phyloP scores from a whole-genome alignment of 2,797 vertebrate genomes.

The Sebastes minor region DNA sequence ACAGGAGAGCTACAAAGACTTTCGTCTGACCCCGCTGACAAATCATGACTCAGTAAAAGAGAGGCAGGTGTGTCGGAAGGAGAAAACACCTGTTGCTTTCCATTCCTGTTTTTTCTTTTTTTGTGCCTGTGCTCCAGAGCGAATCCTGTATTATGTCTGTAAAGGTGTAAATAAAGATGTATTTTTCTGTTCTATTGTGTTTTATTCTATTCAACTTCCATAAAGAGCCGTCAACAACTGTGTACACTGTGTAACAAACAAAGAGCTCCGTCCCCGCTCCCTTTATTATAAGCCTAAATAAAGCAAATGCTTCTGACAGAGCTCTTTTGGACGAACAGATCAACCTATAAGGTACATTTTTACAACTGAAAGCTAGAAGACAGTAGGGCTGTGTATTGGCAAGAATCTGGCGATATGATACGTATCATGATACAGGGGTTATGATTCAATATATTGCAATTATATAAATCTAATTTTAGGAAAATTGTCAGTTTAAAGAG shows the following conservation, averaged over 20 bases:
- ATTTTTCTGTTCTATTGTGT: too few species aligned
- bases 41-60: slow-evolving; percentile 30
- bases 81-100: slow-evolving; percentile 43
- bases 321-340: too few species aligned
- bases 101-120: background rate
- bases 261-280: rapidly evolving
- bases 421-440: too few species aligned
- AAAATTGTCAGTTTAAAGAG: too few species aligned
- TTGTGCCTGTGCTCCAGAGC: background rate
- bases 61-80: slow-evolving; percentile 8
- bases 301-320: background rate
- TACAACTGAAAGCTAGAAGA: background rate
- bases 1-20: slow-evolving; percentile 19
- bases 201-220: too few species aligned
- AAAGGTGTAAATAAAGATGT: background rate
- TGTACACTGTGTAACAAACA: too few species aligned
- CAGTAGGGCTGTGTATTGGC: background rate
- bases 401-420: too few species aligned
- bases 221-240: too few species aligned
- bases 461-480: too few species aligned
- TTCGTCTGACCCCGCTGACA: slow-evolving; percentile 11
- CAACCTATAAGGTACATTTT: background rate
- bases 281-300: background rate
- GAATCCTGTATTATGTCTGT: background rate
- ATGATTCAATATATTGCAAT: too few species aligned